Base-by-base conservation (phyloP, 2,113 vertebrate species). In the Nansenia antarctica region DNA sequence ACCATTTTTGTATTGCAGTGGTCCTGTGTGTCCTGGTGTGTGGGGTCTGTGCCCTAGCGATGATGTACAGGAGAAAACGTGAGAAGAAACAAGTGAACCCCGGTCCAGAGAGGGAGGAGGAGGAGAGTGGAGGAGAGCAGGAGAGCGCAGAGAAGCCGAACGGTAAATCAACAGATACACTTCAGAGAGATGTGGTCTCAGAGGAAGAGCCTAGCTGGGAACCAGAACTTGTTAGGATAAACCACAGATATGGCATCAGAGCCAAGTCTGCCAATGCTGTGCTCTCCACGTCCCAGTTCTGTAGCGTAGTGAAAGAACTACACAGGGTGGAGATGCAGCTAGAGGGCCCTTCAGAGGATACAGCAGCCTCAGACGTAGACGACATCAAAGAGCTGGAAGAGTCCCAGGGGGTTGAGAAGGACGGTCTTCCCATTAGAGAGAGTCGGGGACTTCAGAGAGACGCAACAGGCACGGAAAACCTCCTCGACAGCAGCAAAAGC, bases 191-290 rank as follows among this genome's bases (percentile, higher is more conserved):
- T 31, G n/a, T 30, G 15, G 42, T 71, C 22, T 8, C 29, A 15
- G 26, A 26, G 37, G 37, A 20, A 3, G 22, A 20, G 47, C 30
- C 3, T 27, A 29, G 39, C 0, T 29, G 35, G 65, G 57, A 52
- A 32, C 12, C 57, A 18, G 82, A 79, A 54, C 9, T 0, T 15
- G 31, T 59, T 20, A 0, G 5, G 60, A 79, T 22, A 49, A 63
- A 2, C 57, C 32, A 68, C 14, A 59, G 66, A 1, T 24, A 29
- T 15, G 82, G 67, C 15, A 72, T 74, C 69, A 72, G 88, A 34
- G 81, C 90, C 1, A 91, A 86, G 72, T 94, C 93, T 0, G 92
- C 92, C 1, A 76, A 84, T 0, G 88, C 93, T 4, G 27, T 88
- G 4, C 78, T 93, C 55, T 70, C 72, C 22, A 71, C 53, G 6